Evolutionary conservation across 1,140 invertebrate genomes (phyloP), one percentile per base, ranked within the genome.

Genomic region (Samia ricini): DNA sequence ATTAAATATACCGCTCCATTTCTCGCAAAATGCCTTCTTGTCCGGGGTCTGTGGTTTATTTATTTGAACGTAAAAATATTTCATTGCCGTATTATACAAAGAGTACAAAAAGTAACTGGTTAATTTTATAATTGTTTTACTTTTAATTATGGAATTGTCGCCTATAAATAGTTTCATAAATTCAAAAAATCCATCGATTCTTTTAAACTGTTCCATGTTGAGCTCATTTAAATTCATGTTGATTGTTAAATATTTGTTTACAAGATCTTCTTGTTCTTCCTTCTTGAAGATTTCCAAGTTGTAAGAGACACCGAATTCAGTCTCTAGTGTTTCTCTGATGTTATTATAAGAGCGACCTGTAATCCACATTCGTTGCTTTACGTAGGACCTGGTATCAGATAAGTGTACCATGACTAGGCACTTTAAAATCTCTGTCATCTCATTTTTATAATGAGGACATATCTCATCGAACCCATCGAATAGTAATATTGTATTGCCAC

Each of bases 391-490:
- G 12, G 1, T 1, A 42, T 42, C 15, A 1, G 33, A 42, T 42
- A 12, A 15, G 15, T 1, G n/a, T 22, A 1, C 6, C 21, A 12
- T 24, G 6, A 24, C 22, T n/a, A 55, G 15, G n/a, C 22, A 49
- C 2, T 60, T 56, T 2, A 64, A 6, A 15, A 64, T 33, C 18
- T 33, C n/a, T 1, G 58, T 5, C 2, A 49, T 52, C 29, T 56
- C 51, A 3, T 55, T 33, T 1, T 12, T 18, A 36, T 50, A 56
- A 10, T 22, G 3, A 0, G 23, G 36, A 50, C 42, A 49, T 2
- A 60, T 64, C 50, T 64, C 63, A 33, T 64, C 51, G 21, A 60
- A 60, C 1, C 58, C 58, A 22, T 64, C 63, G 36, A 64, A 64
- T 19, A 64, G 22, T 8, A 64, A 60, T 26, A 64, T 64, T 21